Base-by-base conservation (phyloP, 2,797 vertebrate species). In the Anabas testudineus region DNA sequence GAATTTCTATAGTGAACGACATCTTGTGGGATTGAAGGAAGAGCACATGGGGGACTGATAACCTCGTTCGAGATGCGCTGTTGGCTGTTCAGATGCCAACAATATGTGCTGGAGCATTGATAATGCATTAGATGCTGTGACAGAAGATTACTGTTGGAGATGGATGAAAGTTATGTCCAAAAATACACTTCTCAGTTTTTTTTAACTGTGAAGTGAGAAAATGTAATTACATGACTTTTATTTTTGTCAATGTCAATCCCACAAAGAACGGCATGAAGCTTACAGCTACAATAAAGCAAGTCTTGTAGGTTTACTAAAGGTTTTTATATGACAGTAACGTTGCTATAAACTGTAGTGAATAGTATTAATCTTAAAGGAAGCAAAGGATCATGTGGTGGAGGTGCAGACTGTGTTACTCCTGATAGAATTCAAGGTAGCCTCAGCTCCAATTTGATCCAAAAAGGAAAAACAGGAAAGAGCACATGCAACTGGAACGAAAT, bases 1-100 rank as follows among this genome's bases (percentile, higher is more conserved):
- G 78, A 76, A 63, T 76, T 70, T 85, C 67, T 51, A 74, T 28
- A 21, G 75, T 64, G 79, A 79, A 59, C 53, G 58, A 73, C 54
- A 69, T 78, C 78, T 83, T 67, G 57, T 77, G 85, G 87, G 83
- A 87, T 65, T 26, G 48, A 49, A 55, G 30, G 64, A 76, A 59
- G 39, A 7, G 67, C 87, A 85, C 67, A 59, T 1, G 41, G 76
- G 81, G 68, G 22, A 46, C 55, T 69, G 85, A 81, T 82, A 80
- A 82, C 72, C 74, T 75, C 32, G 60, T 82, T 81, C 48, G 58
- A 80, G 76, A 86, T 71, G 59, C 4, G 76, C 83, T 64, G 60
- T 73, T 22, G 34, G 80, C 83, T 63, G 76, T 65, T 69, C 72
- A 74, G 69, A 86, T 77, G 79, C 57, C 74, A 74, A 80, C 84